These are phyloP conservation scores for Trachelus iudaicus DNA, from an alignment of 2,888 invertebrate genomes.

Conservation along the genomic window DNA sequence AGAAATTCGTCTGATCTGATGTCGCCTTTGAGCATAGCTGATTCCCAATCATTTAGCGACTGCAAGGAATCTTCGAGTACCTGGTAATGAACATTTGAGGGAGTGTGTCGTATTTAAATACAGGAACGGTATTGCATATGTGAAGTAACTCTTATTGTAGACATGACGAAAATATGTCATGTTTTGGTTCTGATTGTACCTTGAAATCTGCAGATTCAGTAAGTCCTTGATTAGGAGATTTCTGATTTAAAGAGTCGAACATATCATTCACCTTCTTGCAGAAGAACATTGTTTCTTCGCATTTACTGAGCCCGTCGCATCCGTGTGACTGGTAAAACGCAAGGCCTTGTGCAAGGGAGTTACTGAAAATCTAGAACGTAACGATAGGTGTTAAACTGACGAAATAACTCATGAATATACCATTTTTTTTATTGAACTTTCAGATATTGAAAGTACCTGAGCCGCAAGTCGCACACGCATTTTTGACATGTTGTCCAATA, in stretches of 20 bases:
- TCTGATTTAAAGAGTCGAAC: constrained; percentile 20
- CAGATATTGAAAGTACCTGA: constrained; percentile 4
- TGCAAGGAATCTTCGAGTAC: constrained; percentile 6
- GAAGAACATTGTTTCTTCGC: constrained; percentile 14
- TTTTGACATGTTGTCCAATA: constrained; percentile 19
- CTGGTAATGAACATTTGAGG: background rate
- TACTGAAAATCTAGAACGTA: constrained; percentile 13
- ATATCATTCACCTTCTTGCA: constrained; percentile 12
- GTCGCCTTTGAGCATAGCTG: constrained; percentile 1
- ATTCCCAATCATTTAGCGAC: constrained; percentile 17
- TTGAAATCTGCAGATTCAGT: background rate
- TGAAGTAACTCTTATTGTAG: too few relatives aligned
- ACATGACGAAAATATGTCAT: too few relatives aligned
- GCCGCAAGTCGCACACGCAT: constrained; percentile 19
- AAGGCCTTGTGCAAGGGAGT: constrained; percentile 18
- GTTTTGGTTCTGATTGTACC: too few relatives aligned
- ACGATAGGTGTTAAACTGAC: background rate
- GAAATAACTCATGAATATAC: background rate
- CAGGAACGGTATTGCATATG: too few relatives aligned
- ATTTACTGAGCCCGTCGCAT: background rate
- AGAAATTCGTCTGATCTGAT: constrained; percentile 13
- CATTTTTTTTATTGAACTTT: background rate
- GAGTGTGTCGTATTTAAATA: too few relatives aligned
- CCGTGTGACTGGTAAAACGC: constrained; percentile 13
- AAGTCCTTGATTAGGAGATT: constrained; percentile 17